phyloP scores from a whole-genome alignment of 2,888 invertebrate species.

The Adelphocoris suturalis region DNA sequence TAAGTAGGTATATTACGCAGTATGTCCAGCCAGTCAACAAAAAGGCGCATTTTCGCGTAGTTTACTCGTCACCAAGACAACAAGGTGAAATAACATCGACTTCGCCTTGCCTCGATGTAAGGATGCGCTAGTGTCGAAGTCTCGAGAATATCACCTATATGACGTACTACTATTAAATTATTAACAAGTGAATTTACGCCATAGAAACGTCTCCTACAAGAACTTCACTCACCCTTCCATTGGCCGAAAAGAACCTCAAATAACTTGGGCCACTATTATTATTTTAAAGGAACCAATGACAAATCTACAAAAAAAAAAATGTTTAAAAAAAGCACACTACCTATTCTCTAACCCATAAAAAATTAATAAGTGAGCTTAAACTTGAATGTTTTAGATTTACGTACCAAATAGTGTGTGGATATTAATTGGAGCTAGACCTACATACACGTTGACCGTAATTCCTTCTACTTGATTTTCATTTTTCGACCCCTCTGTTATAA shows the following conservation, averaged over 20 bases:
- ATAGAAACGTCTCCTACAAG: too few species aligned
- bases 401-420: conserved; percentile 4
- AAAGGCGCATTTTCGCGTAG: too few species aligned
- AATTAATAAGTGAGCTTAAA: conserved; percentile 22
- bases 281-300: background rate
- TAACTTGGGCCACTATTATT: background rate
- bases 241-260: background rate
- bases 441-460: background rate
- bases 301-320: background rate
- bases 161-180: too few species aligned
- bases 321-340: background rate
- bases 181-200: too few species aligned
- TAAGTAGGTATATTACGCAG: too few species aligned
- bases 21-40: too few species aligned
- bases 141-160: too few species aligned
- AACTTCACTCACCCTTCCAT: too few species aligned
- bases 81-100: too few species aligned
- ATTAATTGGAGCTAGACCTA: background rate
- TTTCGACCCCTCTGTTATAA: background rate
- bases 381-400: conserved; percentile 15
- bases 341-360: background rate
- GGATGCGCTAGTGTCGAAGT: too few species aligned
- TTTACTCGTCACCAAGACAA: too few species aligned
- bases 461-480: background rate
- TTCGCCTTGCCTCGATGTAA: too few species aligned